Conservation (phyloP, 2,113 vertebrate species). For the Calidris pugnax region DNA sequence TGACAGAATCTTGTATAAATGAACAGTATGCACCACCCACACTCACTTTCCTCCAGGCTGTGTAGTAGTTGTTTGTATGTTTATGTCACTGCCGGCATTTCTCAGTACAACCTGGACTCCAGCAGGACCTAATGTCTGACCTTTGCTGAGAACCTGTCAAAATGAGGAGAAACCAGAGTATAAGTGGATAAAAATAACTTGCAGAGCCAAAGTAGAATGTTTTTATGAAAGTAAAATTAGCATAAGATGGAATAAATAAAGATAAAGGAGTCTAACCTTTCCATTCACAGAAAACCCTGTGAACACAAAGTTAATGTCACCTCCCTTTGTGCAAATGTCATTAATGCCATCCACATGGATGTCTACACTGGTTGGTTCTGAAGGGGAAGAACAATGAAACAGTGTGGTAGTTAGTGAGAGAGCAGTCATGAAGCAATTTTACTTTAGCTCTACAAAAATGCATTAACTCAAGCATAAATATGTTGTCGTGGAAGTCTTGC, state of each 20-base stretch:
- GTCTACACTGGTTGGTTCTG: conserved; percentile 93
- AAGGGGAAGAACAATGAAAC: neutral
- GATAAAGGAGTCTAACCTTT: conserved; percentile 75
- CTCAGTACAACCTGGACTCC: conserved; percentile 89
- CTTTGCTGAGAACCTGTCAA: conserved; percentile 91
- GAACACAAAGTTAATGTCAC: conserved; percentile 97
- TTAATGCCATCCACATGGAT: conserved; percentile 93
- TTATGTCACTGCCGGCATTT: conserved; percentile 78
- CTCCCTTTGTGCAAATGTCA: conserved; percentile 95
- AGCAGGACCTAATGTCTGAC: conserved; percentile 87
- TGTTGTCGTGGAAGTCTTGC: neutral
- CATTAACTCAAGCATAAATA: neutral
- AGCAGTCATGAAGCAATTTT: neutral
- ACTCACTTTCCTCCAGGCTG: conserved; percentile 94
- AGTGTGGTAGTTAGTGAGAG: neutral
- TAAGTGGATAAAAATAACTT: neutral
- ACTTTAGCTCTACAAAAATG: neutral
- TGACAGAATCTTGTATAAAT: neutral
- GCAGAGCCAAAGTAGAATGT: neutral
- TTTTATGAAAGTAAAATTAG: neutral
- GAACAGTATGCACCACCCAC: neutral
- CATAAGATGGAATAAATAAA: neutral
- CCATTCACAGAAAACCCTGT: conserved; percentile 94
- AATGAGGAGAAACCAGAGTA: neutral
- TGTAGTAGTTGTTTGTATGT: conserved; percentile 84